A percentile compares a stretch with the other conserved stretches of the same genome.
Conservation (phyloP, 2,888 invertebrate genomes). For the Allophyes oxyacanthae region DNA sequence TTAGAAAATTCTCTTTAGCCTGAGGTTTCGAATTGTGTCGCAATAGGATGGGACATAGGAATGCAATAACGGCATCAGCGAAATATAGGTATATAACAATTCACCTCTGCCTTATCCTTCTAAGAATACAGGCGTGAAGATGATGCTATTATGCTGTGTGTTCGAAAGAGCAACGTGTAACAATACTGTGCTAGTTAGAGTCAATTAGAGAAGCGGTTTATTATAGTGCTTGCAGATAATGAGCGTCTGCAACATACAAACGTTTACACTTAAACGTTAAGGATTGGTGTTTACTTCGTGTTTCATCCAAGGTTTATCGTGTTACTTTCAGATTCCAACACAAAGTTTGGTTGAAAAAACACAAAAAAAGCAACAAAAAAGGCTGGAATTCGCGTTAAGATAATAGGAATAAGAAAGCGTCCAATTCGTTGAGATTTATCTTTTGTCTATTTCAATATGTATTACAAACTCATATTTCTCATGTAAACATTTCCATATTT, state of each 20-base stretch:
- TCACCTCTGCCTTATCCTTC: too few relatives aligned
- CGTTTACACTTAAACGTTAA: constrained; percentile 29
- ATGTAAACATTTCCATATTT: background rate
- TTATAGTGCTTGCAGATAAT: constrained; percentile 43
- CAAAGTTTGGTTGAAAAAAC: background rate
- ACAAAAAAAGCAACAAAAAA: background rate
- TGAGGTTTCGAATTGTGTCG: too few relatives aligned
- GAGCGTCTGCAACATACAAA: constrained; percentile 30
- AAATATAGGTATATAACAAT: too few relatives aligned
- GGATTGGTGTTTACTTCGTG: constrained; percentile 28
- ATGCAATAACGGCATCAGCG: too few relatives aligned
- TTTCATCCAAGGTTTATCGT: constrained; percentile 44
- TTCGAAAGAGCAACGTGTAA: constrained; percentile 16
- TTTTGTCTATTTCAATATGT: too few relatives aligned
- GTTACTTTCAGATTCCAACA: constrained; percentile 34
- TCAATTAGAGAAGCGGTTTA: constrained; percentile 29
- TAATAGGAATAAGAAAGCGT: too few relatives aligned
- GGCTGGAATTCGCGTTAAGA: too few relatives aligned
- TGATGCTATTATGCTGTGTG: constrained; percentile 6
- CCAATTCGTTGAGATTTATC: too few relatives aligned
- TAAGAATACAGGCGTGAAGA: too few relatives aligned
- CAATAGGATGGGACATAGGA: too few relatives aligned
- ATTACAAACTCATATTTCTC: too few relatives aligned
- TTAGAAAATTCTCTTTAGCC: too few relatives aligned
- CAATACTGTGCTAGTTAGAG: constrained; percentile 9